A percentile compares a stretch with the other conserved stretches of the same genome.
These are phyloP conservation scores for Chymomyza amoena DNA, from an alignment of 2,888 invertebrate species.

Conservation along the genomic window DNA sequence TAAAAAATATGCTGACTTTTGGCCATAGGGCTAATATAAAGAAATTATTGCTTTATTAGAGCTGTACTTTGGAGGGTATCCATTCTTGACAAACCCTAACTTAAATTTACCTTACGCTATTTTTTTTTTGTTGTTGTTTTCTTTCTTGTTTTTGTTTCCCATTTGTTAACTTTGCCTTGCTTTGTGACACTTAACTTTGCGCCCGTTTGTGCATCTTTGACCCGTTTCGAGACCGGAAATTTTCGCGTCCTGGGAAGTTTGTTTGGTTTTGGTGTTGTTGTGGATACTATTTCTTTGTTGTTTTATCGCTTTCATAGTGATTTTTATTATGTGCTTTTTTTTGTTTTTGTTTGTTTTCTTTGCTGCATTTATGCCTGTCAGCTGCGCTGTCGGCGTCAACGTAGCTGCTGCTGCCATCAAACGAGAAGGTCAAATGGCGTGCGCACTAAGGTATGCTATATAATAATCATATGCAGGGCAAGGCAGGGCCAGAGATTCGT, in stretches of 20 bases:
- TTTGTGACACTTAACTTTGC: constrained; percentile 66
- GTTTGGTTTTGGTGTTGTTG: constrained; percentile 4
- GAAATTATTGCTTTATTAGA: no score
- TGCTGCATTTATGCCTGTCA: not conserved
- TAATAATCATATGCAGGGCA: constrained; percentile 29
- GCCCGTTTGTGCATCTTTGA: constrained; percentile 58
- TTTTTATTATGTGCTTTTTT: constrained; percentile 4
- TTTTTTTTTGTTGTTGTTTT: constrained; percentile 12
- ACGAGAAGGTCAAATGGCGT: constrained; percentile 37
- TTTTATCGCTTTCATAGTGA: not conserved
- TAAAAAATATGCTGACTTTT: no score
- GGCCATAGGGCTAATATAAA: no score
- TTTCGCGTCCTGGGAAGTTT: not conserved
- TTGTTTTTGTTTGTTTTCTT: not conserved
- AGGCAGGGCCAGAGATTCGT: constrained; percentile 6
- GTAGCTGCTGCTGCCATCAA: not conserved
- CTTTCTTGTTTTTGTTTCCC: constrained; percentile 22
- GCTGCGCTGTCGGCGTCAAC: no score
- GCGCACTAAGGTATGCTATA: not conserved
- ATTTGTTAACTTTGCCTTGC: constrained; percentile 47
- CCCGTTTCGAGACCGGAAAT: constrained; percentile 28
- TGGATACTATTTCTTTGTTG: not conserved
- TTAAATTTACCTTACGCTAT: no score
- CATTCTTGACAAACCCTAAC: no score
- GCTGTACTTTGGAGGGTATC: no score